Evolutionary conservation across 2,113 vertebrate genomes (phyloP).

Genomic region (Panthera leo): DNA sequence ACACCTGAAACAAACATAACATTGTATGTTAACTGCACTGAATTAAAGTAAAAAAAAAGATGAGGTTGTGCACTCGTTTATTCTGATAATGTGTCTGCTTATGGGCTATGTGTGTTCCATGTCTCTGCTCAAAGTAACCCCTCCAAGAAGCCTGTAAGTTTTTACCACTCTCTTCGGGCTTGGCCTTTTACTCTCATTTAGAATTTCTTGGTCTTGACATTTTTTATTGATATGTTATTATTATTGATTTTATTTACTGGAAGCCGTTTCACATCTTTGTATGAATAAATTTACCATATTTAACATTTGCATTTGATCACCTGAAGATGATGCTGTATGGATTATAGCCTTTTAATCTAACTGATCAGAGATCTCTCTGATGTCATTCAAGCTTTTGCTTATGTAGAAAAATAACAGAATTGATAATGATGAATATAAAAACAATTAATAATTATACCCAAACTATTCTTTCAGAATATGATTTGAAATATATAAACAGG

Average conservation of each 20-base stretch:
- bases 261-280: not conserved
- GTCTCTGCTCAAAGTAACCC: not conserved
- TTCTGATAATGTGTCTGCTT: not conserved
- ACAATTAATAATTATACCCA: not conserved
- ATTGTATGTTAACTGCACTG: not conserved
- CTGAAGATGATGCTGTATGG: not conserved
- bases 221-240: constrained; percentile 1
- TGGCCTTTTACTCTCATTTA: not conserved
- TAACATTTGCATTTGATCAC: not conserved
- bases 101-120: too few species aligned
- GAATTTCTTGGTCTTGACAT: constrained; percentile 3
- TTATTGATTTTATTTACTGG: constrained; percentile 14
- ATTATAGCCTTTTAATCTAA: not conserved
- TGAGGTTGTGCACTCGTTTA: not conserved
- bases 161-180: not conserved
- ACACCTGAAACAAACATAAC: not conserved
- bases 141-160: not conserved
- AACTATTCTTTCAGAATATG: constrained; percentile 6
- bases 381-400: not conserved
- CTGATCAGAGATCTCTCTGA: not conserved
- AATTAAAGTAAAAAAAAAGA: not conserved
- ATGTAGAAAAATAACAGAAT: not conserved
- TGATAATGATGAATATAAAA: not conserved
- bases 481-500: constrained; percentile 24
- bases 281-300: not conserved